Conservation (phyloP, 1,140 invertebrate genomes). For the Carcinoscorpius rotundicauda region DNA sequence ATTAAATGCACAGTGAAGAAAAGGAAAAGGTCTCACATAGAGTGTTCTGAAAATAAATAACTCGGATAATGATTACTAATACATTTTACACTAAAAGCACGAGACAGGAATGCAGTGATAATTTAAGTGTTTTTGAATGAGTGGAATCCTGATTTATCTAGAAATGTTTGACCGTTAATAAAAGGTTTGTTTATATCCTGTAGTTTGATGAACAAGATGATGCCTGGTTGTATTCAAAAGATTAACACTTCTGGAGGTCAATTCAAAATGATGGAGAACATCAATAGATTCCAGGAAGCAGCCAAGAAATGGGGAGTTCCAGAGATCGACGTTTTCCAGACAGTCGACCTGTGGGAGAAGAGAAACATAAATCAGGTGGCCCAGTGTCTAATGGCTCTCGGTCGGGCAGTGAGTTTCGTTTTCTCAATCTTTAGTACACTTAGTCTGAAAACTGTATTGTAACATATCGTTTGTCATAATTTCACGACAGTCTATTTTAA, state of each 20-base stretch:
- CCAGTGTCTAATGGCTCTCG: slow-evolving; percentile 73
- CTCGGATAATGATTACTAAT: no score
- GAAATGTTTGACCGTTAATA: background rate
- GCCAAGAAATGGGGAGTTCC: slow-evolving; percentile 73
- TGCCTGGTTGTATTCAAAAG: slow-evolving; percentile 64
- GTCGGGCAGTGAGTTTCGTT: slow-evolving; percentile 58
- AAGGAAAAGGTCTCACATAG: no score
- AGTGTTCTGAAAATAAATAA: no score
- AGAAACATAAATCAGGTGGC: slow-evolving; percentile 85
- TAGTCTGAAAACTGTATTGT: no score
- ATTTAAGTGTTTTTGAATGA: no score
- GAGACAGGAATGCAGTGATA: no score
- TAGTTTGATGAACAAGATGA: slow-evolving; percentile 71
- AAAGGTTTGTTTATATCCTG: background rate
- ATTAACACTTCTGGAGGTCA: slow-evolving; percentile 78
- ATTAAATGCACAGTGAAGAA: no score
- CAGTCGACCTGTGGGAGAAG: slow-evolving; percentile 82
- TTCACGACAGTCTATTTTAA: no score
- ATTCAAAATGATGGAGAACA: slow-evolving; percentile 95
- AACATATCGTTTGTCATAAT: no score
- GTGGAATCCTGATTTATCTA: background rate
- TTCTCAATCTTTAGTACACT: background rate
- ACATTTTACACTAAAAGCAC: no score
- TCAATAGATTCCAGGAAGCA: slow-evolving; percentile 83
- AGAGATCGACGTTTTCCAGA: slow-evolving; percentile 84